A percentile compares a stretch with the other conserved stretches of the same genome.
Conservation (phyloP, 1,140 invertebrate genomes). For the Ostrea denselamellosa region DNA sequence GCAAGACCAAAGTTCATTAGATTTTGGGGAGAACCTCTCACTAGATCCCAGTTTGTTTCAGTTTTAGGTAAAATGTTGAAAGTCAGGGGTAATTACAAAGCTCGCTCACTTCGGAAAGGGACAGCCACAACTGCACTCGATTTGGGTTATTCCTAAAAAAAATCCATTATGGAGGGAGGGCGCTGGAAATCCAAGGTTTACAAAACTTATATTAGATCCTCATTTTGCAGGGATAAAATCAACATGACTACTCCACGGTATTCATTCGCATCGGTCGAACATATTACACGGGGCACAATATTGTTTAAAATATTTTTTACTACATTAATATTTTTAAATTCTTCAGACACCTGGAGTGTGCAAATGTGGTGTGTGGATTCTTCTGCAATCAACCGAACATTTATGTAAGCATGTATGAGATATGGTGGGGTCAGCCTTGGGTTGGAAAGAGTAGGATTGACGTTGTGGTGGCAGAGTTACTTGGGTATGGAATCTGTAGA, state of each 20-base stretch:
- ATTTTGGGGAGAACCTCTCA: neutral
- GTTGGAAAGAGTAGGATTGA: neutral
- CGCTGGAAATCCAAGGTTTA: constrained; percentile 49
- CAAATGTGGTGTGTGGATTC: constrained; percentile 22
- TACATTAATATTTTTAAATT: neutral
- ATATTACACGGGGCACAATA: neutral
- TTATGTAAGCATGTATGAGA: neutral
- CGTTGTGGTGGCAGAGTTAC: neutral
- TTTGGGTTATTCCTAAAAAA: constrained; percentile 42
- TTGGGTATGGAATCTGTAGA: neutral
- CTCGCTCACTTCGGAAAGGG: constrained; percentile 44
- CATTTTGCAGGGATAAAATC: neutral
- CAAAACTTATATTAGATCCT: constrained; percentile 26
- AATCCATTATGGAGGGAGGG: constrained; percentile 41
- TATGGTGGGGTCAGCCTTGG: neutral
- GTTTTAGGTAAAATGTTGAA: neutral
- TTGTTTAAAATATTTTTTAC: neutral
- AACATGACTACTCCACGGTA: neutral
- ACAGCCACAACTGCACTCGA: constrained; percentile 39
- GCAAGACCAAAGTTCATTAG: neutral
- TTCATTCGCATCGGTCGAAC: neutral
- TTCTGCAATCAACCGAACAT: neutral
- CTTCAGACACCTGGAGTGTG: neutral
- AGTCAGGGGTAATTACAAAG: constrained; percentile 42
- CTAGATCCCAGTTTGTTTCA: neutral